Evolutionary conservation across 1,140 invertebrate genomes (phyloP).

Genomic region (Brachionus sp.): DNA sequence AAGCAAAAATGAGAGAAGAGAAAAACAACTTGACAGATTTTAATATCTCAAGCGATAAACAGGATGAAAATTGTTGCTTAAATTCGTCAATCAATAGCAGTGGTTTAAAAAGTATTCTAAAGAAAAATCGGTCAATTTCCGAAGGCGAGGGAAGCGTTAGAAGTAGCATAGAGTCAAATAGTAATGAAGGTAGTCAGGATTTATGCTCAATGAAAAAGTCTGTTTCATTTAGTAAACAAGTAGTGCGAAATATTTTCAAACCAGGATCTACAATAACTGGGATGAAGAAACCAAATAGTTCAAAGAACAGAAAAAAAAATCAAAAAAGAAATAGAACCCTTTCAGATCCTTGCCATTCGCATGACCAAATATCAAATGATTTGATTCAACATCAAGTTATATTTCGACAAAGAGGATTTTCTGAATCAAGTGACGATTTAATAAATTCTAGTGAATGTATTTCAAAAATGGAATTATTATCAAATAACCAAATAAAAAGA

Average conservation of each 20-base stretch:
- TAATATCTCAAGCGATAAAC: not conserved
- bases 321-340: slow-evolving; percentile 29
- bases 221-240: slow-evolving; percentile 45
- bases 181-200: slow-evolving; percentile 1
- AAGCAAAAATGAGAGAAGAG: not conserved
- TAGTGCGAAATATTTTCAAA: slow-evolving; percentile 37
- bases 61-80: not conserved
- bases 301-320: slow-evolving; percentile 36
- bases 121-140: slow-evolving; percentile 23
- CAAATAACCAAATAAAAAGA: not conserved
- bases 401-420: slow-evolving; percentile 8
- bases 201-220: slow-evolving; percentile 6
- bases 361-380: not conserved
- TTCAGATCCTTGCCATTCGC: slow-evolving; percentile 25
- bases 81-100: not conserved
- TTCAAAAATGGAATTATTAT: not conserved
- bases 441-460: not conserved
- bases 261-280: slow-evolving; percentile 29
- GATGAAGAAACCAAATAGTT: slow-evolving; percentile 30
- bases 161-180: slow-evolving; percentile 13
- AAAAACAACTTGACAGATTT: not conserved
- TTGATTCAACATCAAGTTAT: not conserved
- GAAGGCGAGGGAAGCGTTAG: slow-evolving; percentile 19
- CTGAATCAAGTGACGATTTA: slow-evolving; percentile 34
- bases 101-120: slow-evolving; percentile 32